Evolutionary conservation across 2,797 vertebrate genomes (phyloP).

Genomic region (Crocodylus rhombifer): DNA sequence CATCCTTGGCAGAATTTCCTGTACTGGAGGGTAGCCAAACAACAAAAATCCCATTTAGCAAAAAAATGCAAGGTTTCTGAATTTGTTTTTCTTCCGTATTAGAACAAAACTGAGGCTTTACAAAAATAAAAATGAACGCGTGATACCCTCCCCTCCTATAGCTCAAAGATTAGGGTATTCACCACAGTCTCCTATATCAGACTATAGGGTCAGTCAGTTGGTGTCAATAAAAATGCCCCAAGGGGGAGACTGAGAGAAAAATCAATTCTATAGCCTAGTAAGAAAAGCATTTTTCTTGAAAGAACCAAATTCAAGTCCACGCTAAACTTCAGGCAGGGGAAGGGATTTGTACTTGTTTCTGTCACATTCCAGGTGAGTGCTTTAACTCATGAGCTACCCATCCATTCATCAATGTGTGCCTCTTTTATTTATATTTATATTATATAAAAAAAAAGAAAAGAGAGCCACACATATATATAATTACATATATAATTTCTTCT

Average conservation of each 20-base stretch:
- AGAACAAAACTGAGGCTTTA: not conserved
- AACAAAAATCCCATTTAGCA: no score
- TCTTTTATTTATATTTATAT: not conserved
- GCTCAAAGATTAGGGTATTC: not conserved
- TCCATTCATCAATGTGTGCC: not conserved
- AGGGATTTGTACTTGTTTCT: not conserved
- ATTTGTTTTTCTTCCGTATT: not conserved
- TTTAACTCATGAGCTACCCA: not conserved
- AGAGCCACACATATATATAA: no score
- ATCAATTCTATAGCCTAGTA: not conserved
- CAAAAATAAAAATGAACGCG: not conserved
- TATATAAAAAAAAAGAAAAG: no score
- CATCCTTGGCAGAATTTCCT: no score
- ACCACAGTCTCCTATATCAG: not conserved
- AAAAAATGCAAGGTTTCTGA: no score
- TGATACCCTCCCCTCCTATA: no score
- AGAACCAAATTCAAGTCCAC: not conserved
- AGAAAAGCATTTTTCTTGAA: not conserved
- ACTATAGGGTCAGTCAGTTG: no score
- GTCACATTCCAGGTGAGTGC: not conserved
- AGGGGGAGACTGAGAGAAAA: not conserved
- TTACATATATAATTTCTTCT: not conserved
- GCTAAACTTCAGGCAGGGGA: not conserved
- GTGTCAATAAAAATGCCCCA: not conserved
- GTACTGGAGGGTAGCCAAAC: no score